Evolutionary conservation across 2,888 invertebrate genomes (phyloP).

Genomic region (Synanthedon andrenaeformis): DNA sequence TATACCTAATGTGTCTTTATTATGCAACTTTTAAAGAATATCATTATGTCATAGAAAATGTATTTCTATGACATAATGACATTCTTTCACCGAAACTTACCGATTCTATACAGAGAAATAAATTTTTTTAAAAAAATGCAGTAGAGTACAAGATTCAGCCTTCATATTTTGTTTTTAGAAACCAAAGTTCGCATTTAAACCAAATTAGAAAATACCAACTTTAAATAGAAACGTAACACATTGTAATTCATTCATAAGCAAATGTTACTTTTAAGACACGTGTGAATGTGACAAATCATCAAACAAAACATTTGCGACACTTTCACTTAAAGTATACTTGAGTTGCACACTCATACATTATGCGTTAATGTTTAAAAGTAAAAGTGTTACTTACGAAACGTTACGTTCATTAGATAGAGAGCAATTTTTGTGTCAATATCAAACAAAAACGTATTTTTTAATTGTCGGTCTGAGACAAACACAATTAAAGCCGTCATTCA

Average conservation of each 20-base stretch:
- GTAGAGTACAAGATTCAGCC: no score
- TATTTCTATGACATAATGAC: no score
- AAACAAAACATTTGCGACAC: slow-evolving; percentile 20
- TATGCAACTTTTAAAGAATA: no score
- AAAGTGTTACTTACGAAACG: slow-evolving; percentile 43
- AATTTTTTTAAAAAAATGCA: no score
- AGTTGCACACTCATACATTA: slow-evolving; percentile 6
- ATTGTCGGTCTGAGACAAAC: neutral
- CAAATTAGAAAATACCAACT: no score
- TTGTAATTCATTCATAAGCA: slow-evolving; percentile 9
- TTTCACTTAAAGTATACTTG: slow-evolving; percentile 17
- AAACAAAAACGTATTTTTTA: slow-evolving; percentile 8
- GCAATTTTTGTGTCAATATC: slow-evolving; percentile 12
- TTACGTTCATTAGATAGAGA: slow-evolving; percentile 16
- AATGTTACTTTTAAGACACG: slow-evolving; percentile 9
- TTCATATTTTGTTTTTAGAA: no score
- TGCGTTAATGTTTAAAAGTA: slow-evolving; percentile 29
- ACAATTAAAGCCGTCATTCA: neutral
- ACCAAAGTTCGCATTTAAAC: no score
- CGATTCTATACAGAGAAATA: no score
- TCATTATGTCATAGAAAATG: no score
- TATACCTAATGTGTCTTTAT: no score
- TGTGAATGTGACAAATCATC: slow-evolving; percentile 15
- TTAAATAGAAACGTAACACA: no score
- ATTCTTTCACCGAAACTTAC: no score